Evolutionary conservation across 2,113 vertebrate species (phyloP).

Genomic region (Mustelus asterias): DNA sequence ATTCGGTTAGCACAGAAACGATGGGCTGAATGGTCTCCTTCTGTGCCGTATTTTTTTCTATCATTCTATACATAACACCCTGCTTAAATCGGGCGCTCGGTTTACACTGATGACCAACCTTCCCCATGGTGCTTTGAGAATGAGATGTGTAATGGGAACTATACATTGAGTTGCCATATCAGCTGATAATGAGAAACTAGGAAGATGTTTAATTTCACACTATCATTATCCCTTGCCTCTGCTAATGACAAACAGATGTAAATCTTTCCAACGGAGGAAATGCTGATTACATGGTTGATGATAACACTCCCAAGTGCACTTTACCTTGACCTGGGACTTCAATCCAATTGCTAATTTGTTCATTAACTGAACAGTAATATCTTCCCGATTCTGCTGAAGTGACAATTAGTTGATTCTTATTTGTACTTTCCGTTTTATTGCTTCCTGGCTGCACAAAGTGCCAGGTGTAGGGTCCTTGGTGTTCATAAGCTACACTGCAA

Average conservation of each 20-base stretch:
- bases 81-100: background rate
- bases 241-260: background rate
- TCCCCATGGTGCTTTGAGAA: background rate
- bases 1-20: no score
- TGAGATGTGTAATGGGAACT: background rate
- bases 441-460: background rate
- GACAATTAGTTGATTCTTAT: background rate
- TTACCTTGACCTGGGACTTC: conserved; percentile 21
- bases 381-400: background rate
- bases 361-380: conserved; percentile 3
- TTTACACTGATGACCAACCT: background rate
- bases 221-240: background rate
- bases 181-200: background rate
- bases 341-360: background rate
- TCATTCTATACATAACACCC: background rate
- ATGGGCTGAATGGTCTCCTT: no score
- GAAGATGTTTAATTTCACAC: background rate
- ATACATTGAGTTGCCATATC: background rate
- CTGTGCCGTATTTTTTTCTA: no score
- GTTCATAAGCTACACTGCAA: background rate
- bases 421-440: background rate
- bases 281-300: background rate
- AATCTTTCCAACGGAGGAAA: background rate
- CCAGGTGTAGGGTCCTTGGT: background rate
- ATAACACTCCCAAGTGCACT: background rate